phyloP scores from a whole-genome alignment of 2,888 invertebrate species.

The Xestia c-nigrum region DNA sequence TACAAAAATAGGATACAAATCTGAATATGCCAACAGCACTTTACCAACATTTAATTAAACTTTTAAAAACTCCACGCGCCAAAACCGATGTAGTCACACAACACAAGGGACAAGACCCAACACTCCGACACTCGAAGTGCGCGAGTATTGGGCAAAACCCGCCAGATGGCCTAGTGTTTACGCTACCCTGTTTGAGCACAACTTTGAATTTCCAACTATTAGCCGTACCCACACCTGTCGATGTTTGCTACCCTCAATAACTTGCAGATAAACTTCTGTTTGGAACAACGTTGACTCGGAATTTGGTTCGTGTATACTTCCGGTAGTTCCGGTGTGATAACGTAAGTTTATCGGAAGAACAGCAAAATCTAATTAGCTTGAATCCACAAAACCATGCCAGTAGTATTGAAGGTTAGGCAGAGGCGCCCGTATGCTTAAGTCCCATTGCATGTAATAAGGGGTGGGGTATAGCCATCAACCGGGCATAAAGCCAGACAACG shows the following conservation, averaged over 20 bases:
- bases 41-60: neutral
- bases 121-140: slow-evolving; percentile 41
- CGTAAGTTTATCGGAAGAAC: neutral
- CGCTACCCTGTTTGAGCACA: slow-evolving; percentile 81
- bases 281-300: slow-evolving; percentile 59
- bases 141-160: slow-evolving; percentile 79
- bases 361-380: neutral
- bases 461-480: neutral
- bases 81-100: slow-evolving; percentile 66
- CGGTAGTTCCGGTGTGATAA: slow-evolving; percentile 20
- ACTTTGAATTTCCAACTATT: slow-evolving; percentile 90
- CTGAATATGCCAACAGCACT: neutral
- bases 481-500: neutral
- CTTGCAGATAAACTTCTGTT: slow-evolving; percentile 61
- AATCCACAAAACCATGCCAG: neutral
- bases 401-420: neutral
- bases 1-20: neutral
- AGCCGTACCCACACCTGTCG: slow-evolving; percentile 85
- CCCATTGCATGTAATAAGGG: neutral
- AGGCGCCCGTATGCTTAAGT: neutral
- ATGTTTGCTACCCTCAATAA: slow-evolving; percentile 76
- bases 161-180: slow-evolving; percentile 90
- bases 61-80: neutral
- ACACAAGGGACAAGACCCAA: slow-evolving; percentile 70
- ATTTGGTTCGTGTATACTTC: slow-evolving; percentile 55